phyloP scores from a whole-genome alignment of 2,888 invertebrate species.

The Pimpla rufipes region DNA sequence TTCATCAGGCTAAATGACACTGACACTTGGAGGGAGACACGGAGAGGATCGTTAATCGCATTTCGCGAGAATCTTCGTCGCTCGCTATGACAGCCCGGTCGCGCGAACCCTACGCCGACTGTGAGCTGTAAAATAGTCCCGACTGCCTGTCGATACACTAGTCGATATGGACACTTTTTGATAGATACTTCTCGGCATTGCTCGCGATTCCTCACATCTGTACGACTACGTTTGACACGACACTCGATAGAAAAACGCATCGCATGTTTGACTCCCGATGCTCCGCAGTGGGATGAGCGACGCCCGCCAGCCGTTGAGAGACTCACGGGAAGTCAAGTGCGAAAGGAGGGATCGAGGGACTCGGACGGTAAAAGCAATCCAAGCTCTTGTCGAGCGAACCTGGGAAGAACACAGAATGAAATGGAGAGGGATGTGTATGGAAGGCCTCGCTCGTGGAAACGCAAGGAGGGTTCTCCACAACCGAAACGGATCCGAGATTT shows the following conservation, averaged over 20 bases:
- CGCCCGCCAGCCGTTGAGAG: background rate
- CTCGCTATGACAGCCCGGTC: conserved; percentile 19
- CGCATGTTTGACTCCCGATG: conserved; percentile 3
- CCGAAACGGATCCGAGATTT: conserved; percentile 56
- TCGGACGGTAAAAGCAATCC: background rate
- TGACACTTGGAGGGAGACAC: conserved; percentile 38
- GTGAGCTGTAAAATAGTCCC: conserved; percentile 26
- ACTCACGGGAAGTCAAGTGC: conserved; percentile 17
- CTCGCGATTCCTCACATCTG: conserved; percentile 10
- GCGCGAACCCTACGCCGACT: background rate
- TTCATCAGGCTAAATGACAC: conserved; percentile 56
- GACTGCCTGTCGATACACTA: conserved; percentile 26
- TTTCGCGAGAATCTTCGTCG: conserved; percentile 27
- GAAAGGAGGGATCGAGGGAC: conserved; percentile 27
- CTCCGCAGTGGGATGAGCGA: background rate
- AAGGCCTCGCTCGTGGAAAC: conserved; percentile 17
- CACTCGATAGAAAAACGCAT: conserved; percentile 18
- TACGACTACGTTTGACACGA: background rate
- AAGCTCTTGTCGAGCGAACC: conserved; percentile 2
- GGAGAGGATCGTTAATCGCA: conserved; percentile 50
- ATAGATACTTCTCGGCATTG: background rate
- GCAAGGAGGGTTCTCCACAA: conserved; percentile 4
- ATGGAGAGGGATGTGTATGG: conserved; percentile 16
- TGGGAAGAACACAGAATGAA: conserved; percentile 19
- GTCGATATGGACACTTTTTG: conserved; percentile 13